These are phyloP conservation scores for Penelope pileata DNA, from an alignment of 2,113 vertebrate genomes.

Conservation along the genomic window DNA sequence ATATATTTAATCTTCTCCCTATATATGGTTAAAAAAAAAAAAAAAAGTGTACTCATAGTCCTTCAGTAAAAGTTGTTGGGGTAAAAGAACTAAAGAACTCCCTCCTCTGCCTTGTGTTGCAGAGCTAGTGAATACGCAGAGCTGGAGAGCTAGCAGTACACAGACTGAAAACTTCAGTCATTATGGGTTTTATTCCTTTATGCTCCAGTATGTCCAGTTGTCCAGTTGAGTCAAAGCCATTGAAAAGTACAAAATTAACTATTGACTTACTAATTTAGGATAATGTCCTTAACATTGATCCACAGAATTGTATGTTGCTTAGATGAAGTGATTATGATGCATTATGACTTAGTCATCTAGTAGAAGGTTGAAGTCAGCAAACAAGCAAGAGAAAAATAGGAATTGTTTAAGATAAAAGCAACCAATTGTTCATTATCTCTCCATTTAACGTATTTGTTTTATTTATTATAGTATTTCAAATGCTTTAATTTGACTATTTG, in stretches of 20 bases:
- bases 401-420: neutral
- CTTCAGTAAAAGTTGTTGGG: neutral
- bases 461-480: neutral
- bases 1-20: neutral
- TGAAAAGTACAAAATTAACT: constrained; percentile 16
- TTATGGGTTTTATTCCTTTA: neutral
- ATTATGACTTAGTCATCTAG: neutral
- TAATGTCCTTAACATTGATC: neutral
- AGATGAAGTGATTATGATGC: neutral
- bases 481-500: neutral
- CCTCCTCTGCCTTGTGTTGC: neutral
- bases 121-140: neutral
- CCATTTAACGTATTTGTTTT: neutral
- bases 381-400: neutral
- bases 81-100: neutral
- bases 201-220: neutral
- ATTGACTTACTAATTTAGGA: neutral
- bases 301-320: neutral
- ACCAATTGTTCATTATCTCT: neutral
- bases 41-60: neutral
- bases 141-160: neutral
- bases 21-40: neutral
- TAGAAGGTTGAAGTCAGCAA: neutral
- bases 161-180: neutral
- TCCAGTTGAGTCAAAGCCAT: neutral